A percentile compares a stretch with the other conserved stretches of the same genome.
phyloP scores from a whole-genome alignment of 1,140 invertebrate species.

The Eurytemora carolleeae region DNA sequence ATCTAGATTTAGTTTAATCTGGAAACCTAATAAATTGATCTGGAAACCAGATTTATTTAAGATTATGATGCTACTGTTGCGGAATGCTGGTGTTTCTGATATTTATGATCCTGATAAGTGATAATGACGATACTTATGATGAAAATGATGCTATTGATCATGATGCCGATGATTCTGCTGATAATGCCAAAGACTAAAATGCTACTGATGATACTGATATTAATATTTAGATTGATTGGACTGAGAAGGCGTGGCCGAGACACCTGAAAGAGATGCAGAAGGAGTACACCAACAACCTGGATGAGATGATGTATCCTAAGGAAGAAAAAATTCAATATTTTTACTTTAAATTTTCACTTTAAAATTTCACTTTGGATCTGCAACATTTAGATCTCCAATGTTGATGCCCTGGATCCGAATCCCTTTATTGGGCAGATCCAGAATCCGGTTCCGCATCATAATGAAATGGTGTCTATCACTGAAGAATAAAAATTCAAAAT shows the following conservation, averaged over 20 bases:
- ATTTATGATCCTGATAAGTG: background rate
- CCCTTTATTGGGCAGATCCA: background rate
- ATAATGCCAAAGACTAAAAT: background rate
- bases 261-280: slow-evolving; percentile 81
- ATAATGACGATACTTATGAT: no score
- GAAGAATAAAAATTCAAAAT: no score
- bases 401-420: no score
- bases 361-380: no score
- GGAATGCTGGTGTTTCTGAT: background rate
- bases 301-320: slow-evolving; percentile 54
- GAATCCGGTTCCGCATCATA: no score
- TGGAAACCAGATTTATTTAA: background rate
- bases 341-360: no score
- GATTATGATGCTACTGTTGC: background rate
- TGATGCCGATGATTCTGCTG: background rate
- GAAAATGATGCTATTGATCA: background rate
- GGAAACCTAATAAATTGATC: no score
- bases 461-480: no score
- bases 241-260: slow-evolving; percentile 85
- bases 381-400: no score
- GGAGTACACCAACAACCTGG: slow-evolving; percentile 73
- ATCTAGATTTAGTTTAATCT: no score
- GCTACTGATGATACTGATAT: background rate
- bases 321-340: no score
- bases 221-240: slow-evolving; percentile 70